Evolutionary conservation across 2,888 invertebrate species (phyloP).

Genomic region (Taphrorychus bicolor): DNA sequence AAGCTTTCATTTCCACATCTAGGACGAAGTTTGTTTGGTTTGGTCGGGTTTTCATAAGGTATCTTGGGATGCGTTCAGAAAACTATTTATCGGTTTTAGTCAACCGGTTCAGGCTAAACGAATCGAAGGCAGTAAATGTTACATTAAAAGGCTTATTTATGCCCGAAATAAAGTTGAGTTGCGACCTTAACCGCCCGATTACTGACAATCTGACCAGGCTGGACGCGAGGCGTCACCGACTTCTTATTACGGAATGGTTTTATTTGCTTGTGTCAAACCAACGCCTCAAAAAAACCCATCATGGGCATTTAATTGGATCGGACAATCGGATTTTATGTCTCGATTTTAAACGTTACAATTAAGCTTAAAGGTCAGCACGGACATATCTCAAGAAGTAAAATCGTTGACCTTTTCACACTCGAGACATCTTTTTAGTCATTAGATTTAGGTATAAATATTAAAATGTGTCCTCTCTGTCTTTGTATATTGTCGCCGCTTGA

Average conservation of each 20-base stretch:
- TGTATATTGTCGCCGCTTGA: background rate
- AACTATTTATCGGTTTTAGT: constrained; percentile 48
- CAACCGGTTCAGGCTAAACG: constrained; percentile 48
- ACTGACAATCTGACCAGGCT: constrained; percentile 37
- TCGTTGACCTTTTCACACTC: background rate
- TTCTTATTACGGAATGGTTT: constrained; percentile 22
- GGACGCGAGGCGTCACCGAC: constrained; percentile 31
- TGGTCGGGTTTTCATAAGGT: constrained; percentile 18
- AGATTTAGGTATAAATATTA: background rate
- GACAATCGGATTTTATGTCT: background rate
- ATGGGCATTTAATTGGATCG: background rate
- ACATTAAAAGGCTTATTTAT: constrained; percentile 49
- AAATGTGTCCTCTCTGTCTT: too few species aligned
- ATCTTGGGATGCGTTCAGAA: constrained; percentile 37
- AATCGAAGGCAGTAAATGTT: constrained; percentile 46
- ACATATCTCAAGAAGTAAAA: background rate
- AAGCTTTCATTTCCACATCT: too few species aligned
- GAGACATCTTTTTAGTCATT: background rate
- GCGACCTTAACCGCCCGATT: constrained; percentile 42
- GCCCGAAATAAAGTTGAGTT: constrained; percentile 49
- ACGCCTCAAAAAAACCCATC: background rate
- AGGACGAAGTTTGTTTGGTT: too few species aligned
- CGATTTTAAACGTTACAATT: background rate
- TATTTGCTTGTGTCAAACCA: constrained; percentile 25
- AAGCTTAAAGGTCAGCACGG: background rate